Conservation (phyloP, 2,888 invertebrate genomes). For the Apoda limacodes region DNA sequence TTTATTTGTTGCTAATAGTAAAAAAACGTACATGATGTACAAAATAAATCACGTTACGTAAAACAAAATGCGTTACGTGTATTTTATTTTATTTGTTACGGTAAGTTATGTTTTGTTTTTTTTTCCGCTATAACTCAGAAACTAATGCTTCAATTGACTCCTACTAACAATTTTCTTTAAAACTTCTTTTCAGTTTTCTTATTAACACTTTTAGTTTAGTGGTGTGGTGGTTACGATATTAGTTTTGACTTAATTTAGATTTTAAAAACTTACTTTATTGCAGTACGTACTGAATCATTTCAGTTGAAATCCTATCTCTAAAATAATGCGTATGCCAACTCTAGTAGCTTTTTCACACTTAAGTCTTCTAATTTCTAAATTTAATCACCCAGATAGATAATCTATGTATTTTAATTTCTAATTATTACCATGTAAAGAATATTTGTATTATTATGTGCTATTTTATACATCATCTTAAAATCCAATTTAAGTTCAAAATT, state of each 20-base stretch:
- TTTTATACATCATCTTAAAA: no score
- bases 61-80: conserved; percentile 6
- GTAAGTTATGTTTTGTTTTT: conserved; percentile 45
- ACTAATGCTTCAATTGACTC: conserved; percentile 46
- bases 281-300: conserved; percentile 22
- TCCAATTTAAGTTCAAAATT: no score
- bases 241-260: conserved; percentile 20
- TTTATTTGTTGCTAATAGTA: no score
- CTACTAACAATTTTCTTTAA: conserved; percentile 31
- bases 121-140: conserved; percentile 24
- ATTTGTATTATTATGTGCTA: no score
- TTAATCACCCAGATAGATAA: no score
- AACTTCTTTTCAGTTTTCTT: conserved; percentile 17
- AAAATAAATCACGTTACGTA: no score
- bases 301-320: conserved; percentile 62
- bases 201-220: conserved; percentile 35
- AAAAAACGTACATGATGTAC: no score
- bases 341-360: no score
- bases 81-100: conserved; percentile 22
- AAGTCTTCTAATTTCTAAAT: no score
- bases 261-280: conserved; percentile 17
- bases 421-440: no score
- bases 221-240: conserved; percentile 60
- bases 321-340: conserved; percentile 44
- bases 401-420: no score